phyloP scores from a whole-genome alignment of 2,797 vertebrate species.

The Mastacembelus armatus region DNA sequence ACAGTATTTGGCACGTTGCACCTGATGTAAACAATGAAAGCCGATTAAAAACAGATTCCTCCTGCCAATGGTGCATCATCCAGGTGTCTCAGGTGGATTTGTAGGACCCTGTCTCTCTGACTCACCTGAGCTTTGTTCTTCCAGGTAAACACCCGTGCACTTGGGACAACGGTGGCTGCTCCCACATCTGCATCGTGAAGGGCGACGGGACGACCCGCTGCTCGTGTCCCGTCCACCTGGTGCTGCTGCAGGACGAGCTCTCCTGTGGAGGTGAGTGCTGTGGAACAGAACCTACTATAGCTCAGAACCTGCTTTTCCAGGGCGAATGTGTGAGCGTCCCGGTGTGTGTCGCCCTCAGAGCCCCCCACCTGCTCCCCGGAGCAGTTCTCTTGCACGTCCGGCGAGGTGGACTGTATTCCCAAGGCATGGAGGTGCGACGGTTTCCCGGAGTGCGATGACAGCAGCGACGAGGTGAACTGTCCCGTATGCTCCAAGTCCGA shows the following conservation, averaged over 20 bases:
- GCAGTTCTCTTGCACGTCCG: constrained; percentile 95
- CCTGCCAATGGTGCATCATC: too few species aligned
- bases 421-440: constrained; percentile 96
- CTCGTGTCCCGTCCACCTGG: constrained; percentile 95
- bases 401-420: constrained; percentile 98
- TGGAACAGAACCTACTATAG: background rate
- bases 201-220: constrained; percentile 96
- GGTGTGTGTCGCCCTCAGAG: constrained; percentile 79
- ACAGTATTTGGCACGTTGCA: too few species aligned
- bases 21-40: too few species aligned
- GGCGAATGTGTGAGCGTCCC: background rate
- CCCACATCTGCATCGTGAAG: constrained; percentile 97
- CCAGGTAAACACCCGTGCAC: constrained; percentile 95
- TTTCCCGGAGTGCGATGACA: constrained; percentile 92
- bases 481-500: constrained; percentile 91
- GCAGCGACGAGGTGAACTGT: constrained; percentile 94
- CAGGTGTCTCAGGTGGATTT: too few species aligned
- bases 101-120: too few species aligned
- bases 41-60: too few species aligned
- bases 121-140: background rate
- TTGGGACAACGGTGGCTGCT: constrained; percentile 96
- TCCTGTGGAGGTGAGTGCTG: constrained; percentile 91
- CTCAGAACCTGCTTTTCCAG: background rate
- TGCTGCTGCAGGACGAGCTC: constrained; percentile 94
- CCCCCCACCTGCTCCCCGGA: constrained; percentile 97